phyloP scores from a whole-genome alignment of 2,888 invertebrate genomes.

The Thysanoteuthis rhombus region DNA sequence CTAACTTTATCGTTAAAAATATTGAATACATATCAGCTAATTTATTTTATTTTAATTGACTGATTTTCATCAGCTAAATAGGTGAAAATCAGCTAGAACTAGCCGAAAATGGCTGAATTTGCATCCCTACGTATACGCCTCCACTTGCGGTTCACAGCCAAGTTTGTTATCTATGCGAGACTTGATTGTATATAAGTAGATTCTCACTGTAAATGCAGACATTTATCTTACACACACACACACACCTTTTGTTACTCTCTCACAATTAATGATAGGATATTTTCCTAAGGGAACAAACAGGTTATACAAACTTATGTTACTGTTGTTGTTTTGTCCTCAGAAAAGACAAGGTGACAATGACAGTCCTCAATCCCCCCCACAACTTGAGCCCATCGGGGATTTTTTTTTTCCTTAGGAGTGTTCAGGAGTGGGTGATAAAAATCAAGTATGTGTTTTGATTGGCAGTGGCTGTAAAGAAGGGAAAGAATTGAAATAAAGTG shows the following conservation, averaged over 20 bases:
- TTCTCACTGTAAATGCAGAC: background rate
- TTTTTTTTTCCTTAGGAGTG: background rate
- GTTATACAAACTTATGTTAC: background rate
- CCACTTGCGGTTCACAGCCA: too few species aligned
- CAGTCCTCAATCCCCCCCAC: too few species aligned
- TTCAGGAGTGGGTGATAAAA: background rate
- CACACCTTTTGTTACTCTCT: background rate
- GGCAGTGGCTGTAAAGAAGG: background rate
- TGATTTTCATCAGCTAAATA: too few species aligned
- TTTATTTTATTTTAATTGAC: too few species aligned
- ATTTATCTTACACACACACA: background rate
- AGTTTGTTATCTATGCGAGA: too few species aligned
- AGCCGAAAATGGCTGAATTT: too few species aligned
- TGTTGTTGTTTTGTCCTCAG: background rate
- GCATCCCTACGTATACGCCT: too few species aligned
- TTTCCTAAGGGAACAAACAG: background rate
- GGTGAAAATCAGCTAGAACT: too few species aligned
- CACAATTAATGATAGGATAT: background rate
- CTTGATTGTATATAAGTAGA: too few species aligned
- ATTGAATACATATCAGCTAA: too few species aligned
- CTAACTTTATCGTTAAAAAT: too few species aligned
- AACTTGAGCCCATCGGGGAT: too few species aligned
- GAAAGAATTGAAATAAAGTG: background rate
- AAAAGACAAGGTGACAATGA: background rate
- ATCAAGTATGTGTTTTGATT: background rate